Evolutionary conservation across 2,888 invertebrate genomes (phyloP).

Genomic region (Apoda limacodes): DNA sequence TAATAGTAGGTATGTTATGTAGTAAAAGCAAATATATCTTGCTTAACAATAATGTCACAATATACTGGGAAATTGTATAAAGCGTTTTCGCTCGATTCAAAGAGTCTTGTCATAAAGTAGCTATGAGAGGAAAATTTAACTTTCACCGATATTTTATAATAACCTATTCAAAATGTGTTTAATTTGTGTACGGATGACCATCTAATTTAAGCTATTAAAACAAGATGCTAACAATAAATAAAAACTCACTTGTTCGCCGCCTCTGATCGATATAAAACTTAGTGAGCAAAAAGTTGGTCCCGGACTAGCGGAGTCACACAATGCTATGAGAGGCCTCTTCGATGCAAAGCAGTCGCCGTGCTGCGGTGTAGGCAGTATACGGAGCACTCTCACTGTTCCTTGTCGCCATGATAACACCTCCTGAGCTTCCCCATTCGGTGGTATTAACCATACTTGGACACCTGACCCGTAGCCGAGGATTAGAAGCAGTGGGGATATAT

Average conservation of each 20-base stretch:
- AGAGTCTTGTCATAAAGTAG: too few relatives aligned
- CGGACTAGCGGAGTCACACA: conserved; percentile 88
- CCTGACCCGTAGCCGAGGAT: conserved; percentile 75
- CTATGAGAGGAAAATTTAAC: too few relatives aligned
- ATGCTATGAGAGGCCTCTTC: conserved; percentile 89
- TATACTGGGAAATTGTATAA: too few relatives aligned
- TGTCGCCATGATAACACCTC: conserved; percentile 96
- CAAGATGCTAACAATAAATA: too few relatives aligned
- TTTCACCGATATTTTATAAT: too few relatives aligned
- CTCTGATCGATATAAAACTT: conserved; percentile 86
- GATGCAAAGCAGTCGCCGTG: conserved; percentile 79
- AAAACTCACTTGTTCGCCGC: conserved; percentile 85
- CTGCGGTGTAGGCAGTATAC: conserved; percentile 86
- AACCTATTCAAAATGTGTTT: too few relatives aligned
- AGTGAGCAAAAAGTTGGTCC: conserved; percentile 83
- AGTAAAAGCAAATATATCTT: too few relatives aligned
- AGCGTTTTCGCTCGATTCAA: too few relatives aligned
- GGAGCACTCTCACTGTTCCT: conserved; percentile 85
- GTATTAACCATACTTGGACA: conserved; percentile 85
- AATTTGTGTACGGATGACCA: too few relatives aligned
- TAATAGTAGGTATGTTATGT: too few relatives aligned
- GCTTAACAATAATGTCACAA: too few relatives aligned
- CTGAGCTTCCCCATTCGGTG: conserved; percentile 91
- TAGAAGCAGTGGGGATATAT: conserved; percentile 84
- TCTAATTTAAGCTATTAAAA: too few relatives aligned